Evolutionary conservation across 1,140 invertebrate species (phyloP).

Genomic region (Hylaeus volcanicus): DNA sequence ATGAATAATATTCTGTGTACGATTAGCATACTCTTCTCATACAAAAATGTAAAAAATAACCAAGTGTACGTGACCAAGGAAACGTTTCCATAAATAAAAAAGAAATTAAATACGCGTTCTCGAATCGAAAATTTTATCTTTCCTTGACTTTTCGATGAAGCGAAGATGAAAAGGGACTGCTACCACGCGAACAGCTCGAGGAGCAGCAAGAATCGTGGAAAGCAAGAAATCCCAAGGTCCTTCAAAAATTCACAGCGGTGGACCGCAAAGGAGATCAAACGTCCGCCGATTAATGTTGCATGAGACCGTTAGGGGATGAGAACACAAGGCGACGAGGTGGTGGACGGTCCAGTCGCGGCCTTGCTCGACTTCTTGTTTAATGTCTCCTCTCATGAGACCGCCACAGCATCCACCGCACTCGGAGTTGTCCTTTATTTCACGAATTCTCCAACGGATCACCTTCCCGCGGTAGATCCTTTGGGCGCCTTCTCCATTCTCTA

Average conservation of each 20-base stretch:
- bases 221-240: background rate
- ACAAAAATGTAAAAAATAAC: no score
- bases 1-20: no score
- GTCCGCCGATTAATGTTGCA: conserved; percentile 53
- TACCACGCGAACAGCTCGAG: background rate
- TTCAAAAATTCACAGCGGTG: conserved; percentile 44
- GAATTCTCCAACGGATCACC: background rate
- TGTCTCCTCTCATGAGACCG: conserved; percentile 30
- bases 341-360: conserved; percentile 25
- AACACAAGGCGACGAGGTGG: conserved; percentile 39
- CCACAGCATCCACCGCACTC: conserved; percentile 12
- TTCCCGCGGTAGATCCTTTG: background rate
- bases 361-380: conserved; percentile 49
- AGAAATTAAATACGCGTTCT: no score
- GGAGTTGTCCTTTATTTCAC: conserved; percentile 40
- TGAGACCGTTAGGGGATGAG: conserved; percentile 1
- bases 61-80: no score
- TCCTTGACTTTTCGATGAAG: no score
- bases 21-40: no score
- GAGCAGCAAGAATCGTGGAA: background rate
- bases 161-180: no score
- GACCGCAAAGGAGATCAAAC: conserved; percentile 12
- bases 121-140: no score
- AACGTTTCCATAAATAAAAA: no score
- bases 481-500: background rate